Percentiles rank a stretch among this genome's conserved stretches.
These are phyloP conservation scores for Aphodius sticticus DNA, from an alignment of 2,888 invertebrate species.

Conservation along the genomic window DNA sequence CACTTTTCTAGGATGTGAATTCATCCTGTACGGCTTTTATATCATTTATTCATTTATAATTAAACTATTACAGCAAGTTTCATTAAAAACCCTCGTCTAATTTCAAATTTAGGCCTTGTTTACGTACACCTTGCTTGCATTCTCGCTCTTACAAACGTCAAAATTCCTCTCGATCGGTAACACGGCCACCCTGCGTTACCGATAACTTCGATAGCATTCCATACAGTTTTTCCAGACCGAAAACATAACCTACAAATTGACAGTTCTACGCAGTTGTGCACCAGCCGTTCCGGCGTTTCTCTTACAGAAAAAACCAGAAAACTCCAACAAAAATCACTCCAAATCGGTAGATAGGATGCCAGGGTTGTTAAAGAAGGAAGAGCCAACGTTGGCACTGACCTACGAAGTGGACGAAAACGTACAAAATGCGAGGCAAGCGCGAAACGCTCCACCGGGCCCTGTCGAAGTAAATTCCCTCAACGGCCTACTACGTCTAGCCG, in stretches of 20 bases:
- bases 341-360: conserved; percentile 23
- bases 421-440: conserved; percentile 10
- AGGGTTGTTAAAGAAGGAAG: conserved; percentile 25
- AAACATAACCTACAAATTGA: conserved; percentile 14
- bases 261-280: neutral
- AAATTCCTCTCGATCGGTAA: neutral
- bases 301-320: neutral
- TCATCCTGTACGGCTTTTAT: too few relatives aligned
- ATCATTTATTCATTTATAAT: too few relatives aligned
- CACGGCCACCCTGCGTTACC: neutral
- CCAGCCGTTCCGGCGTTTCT: neutral
- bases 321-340: neutral
- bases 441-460: conserved; percentile 46
- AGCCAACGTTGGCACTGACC: conserved; percentile 16
- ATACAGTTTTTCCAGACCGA: neutral
- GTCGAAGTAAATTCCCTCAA: conserved; percentile 56
- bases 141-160: neutral
- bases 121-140: too few relatives aligned
- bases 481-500: conserved; percentile 73
- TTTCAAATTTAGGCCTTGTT: too few relatives aligned
- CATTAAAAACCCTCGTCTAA: too few relatives aligned
- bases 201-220: neutral
- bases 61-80: too few relatives aligned
- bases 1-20: too few relatives aligned
- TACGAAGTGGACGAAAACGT: conserved; percentile 25